phyloP scores from a whole-genome alignment of 2,888 invertebrate genomes.

The Iselma pallidipennis region DNA sequence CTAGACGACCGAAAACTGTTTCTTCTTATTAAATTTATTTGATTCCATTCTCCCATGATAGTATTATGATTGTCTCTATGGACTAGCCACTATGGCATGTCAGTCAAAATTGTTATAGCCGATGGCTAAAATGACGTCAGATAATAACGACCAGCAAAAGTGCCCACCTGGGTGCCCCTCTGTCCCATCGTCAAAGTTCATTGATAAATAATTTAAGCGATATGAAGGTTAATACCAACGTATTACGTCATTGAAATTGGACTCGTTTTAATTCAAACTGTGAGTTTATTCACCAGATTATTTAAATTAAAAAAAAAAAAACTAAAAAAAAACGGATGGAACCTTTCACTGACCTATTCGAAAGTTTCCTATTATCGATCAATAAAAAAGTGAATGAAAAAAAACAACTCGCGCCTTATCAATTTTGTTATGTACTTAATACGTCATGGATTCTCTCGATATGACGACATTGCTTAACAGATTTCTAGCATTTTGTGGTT shows the following conservation, averaged over 20 bases:
- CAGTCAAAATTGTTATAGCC: background rate
- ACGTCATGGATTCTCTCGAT: background rate
- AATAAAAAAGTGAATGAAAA: too few relatives aligned
- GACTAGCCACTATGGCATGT: background rate
- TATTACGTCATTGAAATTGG: conserved; percentile 27
- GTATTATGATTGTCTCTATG: background rate
- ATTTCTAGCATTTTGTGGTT: conserved; percentile 17
- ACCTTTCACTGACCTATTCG: conserved; percentile 3
- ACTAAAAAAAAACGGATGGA: background rate
- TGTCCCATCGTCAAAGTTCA: conserved; percentile 28
- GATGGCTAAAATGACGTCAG: conserved; percentile 2
- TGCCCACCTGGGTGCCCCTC: conserved; percentile 5
- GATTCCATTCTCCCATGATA: background rate
- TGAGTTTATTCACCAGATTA: conserved; percentile 1
- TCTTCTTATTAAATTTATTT: background rate
- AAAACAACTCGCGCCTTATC: too few relatives aligned
- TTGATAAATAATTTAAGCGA: conserved; percentile 35
- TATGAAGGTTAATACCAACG: conserved; percentile 28
- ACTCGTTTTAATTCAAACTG: conserved; percentile 3
- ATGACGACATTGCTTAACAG: conserved; percentile 1
- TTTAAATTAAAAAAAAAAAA: background rate
- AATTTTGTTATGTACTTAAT: background rate
- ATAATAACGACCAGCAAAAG: background rate
- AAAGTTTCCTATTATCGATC: background rate
- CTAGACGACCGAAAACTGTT: background rate